Evolutionary conservation across 1,140 invertebrate genomes (phyloP), one percentile per base, ranked within the genome.

Genomic region (Cydia strobilella): DNA sequence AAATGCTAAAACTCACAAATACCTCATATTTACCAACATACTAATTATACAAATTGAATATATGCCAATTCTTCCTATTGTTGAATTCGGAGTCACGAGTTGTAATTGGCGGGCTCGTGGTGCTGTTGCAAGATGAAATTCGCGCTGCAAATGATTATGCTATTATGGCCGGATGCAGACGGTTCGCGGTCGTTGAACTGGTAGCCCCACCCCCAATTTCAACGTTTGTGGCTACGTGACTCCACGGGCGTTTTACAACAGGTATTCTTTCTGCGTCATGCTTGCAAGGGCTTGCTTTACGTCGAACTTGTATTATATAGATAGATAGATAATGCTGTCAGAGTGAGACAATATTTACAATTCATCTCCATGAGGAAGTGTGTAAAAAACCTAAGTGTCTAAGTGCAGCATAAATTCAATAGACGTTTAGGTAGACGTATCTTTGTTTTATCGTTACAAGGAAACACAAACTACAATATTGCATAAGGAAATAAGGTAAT

Each of bases 91-190:
- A 18, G 31, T 69, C 65, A 69, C 27, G 27, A 35, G 65, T 69
- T 15, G 7, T 69, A 69, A 69, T 69, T 39, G 65, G 65, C 65
- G 15, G 7, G 27, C 35, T 42, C 65, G 63, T 31, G 6, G 63
- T 65, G 62, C 25, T 31, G 54, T 35, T 82, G 80, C 72, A 80
- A 75, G 73, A 81, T 84, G 80, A 79, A 75, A 63, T 80, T 86
- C 76, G 80, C 78, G 79, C 74, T 85, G 83, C 85, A 79, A 81
- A 84, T 81, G 80, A 86, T 91, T 89, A 82, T 86, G 80, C 84
- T 86, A 90, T 89, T 86, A 88, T 84, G 84, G 85, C 80, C 83
- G 80, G 77, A 79, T 74, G 75, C 78, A 69, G 81, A 82, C 78
- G 77, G 74, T 72, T 71, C 75, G 75, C 72, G 86, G 83, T 80